These are phyloP conservation scores for Tympanuchus pallidicinctus DNA, from an alignment of 2,113 vertebrate species.

Conservation along the genomic window DNA sequence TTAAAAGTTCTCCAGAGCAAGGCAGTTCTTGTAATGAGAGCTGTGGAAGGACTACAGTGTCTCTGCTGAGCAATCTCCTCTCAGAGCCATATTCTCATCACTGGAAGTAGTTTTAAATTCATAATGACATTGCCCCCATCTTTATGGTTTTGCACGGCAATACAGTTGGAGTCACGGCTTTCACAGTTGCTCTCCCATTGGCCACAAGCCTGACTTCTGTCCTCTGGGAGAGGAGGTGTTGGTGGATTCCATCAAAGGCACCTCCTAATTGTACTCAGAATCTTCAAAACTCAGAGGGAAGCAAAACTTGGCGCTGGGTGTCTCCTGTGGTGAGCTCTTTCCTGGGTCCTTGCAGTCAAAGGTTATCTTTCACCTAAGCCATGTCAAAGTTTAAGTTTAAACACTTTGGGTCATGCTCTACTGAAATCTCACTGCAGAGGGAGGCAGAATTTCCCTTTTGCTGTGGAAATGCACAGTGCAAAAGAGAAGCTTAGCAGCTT, in stretches of 20 bases:
- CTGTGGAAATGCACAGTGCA: neutral
- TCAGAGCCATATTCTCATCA: neutral
- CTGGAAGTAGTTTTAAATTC: slow-evolving; percentile 15
- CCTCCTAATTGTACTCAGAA: slow-evolving; percentile 51
- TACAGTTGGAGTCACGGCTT: neutral
- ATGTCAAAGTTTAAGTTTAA: slow-evolving; percentile 33
- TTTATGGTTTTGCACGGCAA: neutral
- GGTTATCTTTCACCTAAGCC: neutral
- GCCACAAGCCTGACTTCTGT: slow-evolving; percentile 22
- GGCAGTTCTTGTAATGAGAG: neutral
- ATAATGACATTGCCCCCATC: neutral
- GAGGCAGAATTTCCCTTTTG: neutral
- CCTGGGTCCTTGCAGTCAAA: slow-evolving; percentile 38
- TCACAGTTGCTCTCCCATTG: slow-evolving; percentile 13
- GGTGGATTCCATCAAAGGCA: slow-evolving; percentile 63
- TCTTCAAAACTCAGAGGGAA: slow-evolving; percentile 38
- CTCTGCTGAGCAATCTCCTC: neutral
- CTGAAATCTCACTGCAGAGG: neutral
- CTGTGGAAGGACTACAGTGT: neutral
- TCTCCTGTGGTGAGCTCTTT: neutral
- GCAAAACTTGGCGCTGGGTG: neutral
- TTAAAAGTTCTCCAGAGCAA: neutral
- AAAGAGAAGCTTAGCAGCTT: neutral
- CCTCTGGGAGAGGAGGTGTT: slow-evolving; percentile 33
- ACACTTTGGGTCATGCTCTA: neutral